These are phyloP conservation scores for Andrena marginata DNA, from an alignment of 2,888 invertebrate species.

Conservation along the genomic window DNA sequence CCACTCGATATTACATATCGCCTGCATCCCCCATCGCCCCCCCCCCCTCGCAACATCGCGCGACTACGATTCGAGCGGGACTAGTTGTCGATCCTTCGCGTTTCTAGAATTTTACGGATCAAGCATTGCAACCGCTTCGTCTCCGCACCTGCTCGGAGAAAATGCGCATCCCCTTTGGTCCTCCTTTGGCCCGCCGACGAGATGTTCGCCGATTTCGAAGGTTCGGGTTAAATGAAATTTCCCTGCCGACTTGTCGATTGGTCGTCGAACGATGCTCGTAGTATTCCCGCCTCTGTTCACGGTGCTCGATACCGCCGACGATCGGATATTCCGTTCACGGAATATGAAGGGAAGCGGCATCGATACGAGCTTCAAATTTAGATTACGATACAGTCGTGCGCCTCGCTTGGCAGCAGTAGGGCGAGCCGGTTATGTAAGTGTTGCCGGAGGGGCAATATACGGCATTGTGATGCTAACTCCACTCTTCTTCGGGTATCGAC, in stretches of 20 bases:
- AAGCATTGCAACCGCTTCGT: neutral
- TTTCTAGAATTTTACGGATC: neutral
- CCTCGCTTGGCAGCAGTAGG: constrained; percentile 37
- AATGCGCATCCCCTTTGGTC: neutral
- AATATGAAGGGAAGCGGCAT: constrained; percentile 33
- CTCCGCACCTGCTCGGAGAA: neutral
- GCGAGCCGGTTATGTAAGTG: constrained; percentile 44
- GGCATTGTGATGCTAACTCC: constrained; percentile 5
- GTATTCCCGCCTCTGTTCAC: constrained; percentile 19
- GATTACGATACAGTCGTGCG: constrained; percentile 48
- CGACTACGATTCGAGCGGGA: neutral
- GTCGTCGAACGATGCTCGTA: constrained; percentile 11
- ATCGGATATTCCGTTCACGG: constrained; percentile 63
- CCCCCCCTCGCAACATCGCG: neutral
- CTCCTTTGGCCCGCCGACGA: neutral
- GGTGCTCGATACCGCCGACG: constrained; percentile 8
- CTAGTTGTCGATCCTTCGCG: neutral
- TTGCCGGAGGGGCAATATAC: constrained; percentile 14
- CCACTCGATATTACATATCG: constrained; percentile 63
- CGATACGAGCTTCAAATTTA: constrained; percentile 59
- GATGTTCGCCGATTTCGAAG: neutral
- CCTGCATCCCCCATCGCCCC: neutral
- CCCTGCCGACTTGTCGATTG: constrained; percentile 8
- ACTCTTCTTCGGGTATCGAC: constrained; percentile 5
- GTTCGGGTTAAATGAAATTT: constrained; percentile 14